Evolutionary conservation across 2,113 vertebrate genomes (phyloP).

Genomic region (Tor tambroides): DNA sequence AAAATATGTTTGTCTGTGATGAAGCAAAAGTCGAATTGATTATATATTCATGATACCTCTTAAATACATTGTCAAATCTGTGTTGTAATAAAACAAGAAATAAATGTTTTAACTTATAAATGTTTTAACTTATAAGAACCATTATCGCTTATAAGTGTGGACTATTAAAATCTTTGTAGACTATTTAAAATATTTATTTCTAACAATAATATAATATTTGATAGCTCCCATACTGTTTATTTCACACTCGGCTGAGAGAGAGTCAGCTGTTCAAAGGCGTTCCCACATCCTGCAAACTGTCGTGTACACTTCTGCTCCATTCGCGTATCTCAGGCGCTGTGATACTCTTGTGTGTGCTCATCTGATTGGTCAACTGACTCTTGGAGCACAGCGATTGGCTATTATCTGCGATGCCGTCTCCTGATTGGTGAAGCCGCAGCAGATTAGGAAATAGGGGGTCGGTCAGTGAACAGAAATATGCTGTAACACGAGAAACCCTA

Average conservation of each 20-base stretch:
- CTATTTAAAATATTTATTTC: not conserved
- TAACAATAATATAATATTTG: not conserved
- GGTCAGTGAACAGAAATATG: slow-evolving; percentile 58
- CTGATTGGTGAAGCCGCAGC: slow-evolving; percentile 65
- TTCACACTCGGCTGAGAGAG: not conserved
- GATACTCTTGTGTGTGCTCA: slow-evolving; percentile 73
- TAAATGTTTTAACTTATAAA: not conserved
- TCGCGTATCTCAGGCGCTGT: slow-evolving; percentile 26
- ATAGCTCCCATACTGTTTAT: not conserved
- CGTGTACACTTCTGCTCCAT: slow-evolving; percentile 64
- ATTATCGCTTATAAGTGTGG: not conserved
- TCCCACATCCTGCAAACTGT: slow-evolving; percentile 55
- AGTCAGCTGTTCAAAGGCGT: slow-evolving; percentile 48
- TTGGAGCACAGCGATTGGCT: slow-evolving; percentile 66
- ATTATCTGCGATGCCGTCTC: not conserved
- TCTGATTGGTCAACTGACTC: slow-evolving; percentile 66
- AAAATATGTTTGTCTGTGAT: slow-evolving; percentile 3
- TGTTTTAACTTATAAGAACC: not conserved
- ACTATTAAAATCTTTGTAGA: not conserved
- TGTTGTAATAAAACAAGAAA: not conserved
- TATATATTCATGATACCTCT: not conserved
- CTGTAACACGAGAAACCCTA: slow-evolving; percentile 33
- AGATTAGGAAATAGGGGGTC: slow-evolving; percentile 66
- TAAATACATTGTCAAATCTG: not conserved
- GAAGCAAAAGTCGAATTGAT: not conserved